Conservation (phyloP, 64 coral and sea anemone species). For the Acropora yongei region DNA sequence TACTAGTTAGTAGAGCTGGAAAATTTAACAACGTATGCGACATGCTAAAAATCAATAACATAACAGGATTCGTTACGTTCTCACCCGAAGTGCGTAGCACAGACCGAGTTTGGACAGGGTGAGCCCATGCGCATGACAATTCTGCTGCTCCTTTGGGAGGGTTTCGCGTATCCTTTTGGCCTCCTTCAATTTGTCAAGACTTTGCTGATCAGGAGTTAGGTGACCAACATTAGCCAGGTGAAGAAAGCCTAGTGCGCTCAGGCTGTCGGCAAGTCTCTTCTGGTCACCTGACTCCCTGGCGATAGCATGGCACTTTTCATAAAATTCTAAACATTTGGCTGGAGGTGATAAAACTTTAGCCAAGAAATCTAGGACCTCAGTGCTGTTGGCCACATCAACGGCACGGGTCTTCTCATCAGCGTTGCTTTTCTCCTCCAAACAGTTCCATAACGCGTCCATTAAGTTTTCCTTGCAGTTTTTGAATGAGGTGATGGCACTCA, state of each 20-base stretch:
- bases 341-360: constrained; percentile 19
- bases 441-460: no score
- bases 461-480: no score
- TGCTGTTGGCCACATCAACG: constrained; percentile 4
- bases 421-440: no score
- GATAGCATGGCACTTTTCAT: neutral
- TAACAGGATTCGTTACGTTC: no score
- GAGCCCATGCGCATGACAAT: constrained; percentile 20
- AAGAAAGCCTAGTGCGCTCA: neutral
- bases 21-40: no score
- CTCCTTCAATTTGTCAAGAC: no score
- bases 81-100: neutral
- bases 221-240: neutral
- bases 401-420: no score
- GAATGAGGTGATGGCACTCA: no score
- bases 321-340: neutral
- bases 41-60: no score
- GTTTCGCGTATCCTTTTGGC: neutral
- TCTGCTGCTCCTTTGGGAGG: neutral
- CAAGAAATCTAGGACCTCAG: constrained; percentile 6
- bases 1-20: no score
- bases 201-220: neutral
- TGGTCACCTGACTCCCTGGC: neutral
- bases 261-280: constrained; percentile 11
- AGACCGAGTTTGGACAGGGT: constrained; percentile 13